Conservation (phyloP, 2,113 vertebrate species). For the Oplegnathus fasciatus region DNA sequence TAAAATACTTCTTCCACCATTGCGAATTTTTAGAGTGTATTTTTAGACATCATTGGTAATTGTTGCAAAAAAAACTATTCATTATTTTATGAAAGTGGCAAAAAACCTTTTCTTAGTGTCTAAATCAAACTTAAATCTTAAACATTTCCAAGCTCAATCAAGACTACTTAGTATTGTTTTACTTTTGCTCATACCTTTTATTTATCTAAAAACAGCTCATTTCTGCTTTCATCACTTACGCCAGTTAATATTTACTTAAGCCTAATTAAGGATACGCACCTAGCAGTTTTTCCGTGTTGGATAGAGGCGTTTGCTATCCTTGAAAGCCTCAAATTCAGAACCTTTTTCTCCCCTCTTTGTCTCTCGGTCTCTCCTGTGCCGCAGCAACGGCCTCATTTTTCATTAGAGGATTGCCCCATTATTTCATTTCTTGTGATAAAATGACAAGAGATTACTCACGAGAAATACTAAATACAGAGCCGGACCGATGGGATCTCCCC, state of each 20-base stretch:
- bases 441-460: constrained; percentile 85
- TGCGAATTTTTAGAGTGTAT: not conserved
- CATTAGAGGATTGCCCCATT: constrained; percentile 82
- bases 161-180: not conserved
- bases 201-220: not conserved
- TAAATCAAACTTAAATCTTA: not conserved
- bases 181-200: not conserved
- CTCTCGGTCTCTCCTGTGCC: constrained; percentile 67
- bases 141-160: not conserved
- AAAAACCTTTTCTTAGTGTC: not conserved
- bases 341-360: constrained; percentile 68
- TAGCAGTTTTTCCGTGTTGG: not conserved
- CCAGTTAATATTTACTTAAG: constrained; percentile 27
- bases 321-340: constrained; percentile 63
- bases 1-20: not conserved
- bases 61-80: not conserved
- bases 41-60: not conserved
- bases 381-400: constrained; percentile 76
- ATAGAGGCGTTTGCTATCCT: constrained; percentile 40
- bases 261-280: constrained; percentile 48
- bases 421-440: constrained; percentile 84
- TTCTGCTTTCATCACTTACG: not conserved
- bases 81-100: not conserved
- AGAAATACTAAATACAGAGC: constrained; percentile 83
- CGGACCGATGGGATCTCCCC: constrained; percentile 81